phyloP scores from a whole-genome alignment of 1,140 invertebrate genomes.

The Pseudomyrmex pallidus region DNA sequence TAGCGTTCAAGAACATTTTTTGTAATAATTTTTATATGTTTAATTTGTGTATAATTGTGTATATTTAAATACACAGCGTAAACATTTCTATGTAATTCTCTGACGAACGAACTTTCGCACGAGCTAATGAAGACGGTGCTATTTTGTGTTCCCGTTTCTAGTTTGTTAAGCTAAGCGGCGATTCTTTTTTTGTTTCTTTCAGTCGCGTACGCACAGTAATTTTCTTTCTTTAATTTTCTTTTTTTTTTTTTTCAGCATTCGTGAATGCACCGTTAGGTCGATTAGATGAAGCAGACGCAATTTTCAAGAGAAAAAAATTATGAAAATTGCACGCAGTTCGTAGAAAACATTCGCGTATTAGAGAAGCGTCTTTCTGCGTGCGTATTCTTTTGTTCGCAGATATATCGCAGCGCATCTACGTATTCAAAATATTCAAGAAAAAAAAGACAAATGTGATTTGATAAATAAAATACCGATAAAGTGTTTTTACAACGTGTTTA shows the following conservation, averaged over 20 bases:
- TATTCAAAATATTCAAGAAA: background rate
- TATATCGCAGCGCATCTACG: slow-evolving; percentile 31
- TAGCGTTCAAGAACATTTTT: too few species aligned
- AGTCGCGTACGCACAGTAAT: background rate
- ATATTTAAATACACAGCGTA: background rate
- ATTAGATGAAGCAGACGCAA: slow-evolving; percentile 58
- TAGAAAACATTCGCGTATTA: slow-evolving; percentile 7
- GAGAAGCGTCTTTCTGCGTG: slow-evolving; percentile 1
- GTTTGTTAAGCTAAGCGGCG: slow-evolving; percentile 66
- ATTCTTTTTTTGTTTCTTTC: slow-evolving; percentile 16
- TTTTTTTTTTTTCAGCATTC: slow-evolving; percentile 1
- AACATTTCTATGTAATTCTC: slow-evolving; percentile 10
- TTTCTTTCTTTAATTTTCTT: too few species aligned
- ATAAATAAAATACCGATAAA: slow-evolving; percentile 36
- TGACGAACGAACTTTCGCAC: slow-evolving; percentile 4
- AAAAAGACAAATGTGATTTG: slow-evolving; percentile 51
- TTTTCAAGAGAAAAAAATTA: slow-evolving; percentile 49
- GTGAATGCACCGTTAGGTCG: slow-evolving; percentile 47
- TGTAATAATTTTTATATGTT: background rate
- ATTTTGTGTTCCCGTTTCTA: slow-evolving; percentile 75
- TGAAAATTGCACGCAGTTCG: slow-evolving; percentile 55
- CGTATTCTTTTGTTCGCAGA: slow-evolving; percentile 30
- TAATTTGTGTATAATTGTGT: background rate
- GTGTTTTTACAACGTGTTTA: too few species aligned
- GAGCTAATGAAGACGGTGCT: slow-evolving; percentile 25